phyloP scores from a whole-genome alignment of 2,888 invertebrate genomes.

The Hemistola chrysoprasaria region DNA sequence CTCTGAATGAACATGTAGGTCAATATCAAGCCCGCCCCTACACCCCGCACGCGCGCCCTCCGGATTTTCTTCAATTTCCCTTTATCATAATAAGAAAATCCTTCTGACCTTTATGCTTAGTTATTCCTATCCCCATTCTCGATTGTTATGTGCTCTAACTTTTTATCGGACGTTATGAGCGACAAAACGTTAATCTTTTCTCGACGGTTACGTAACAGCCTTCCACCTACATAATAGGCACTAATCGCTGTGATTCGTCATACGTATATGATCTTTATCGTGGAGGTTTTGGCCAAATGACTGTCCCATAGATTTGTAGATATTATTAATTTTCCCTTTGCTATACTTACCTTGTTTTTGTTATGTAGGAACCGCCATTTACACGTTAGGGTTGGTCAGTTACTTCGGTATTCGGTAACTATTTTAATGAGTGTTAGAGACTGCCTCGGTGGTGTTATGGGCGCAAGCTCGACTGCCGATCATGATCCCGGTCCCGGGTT shows the following conservation, averaged over 20 bases:
- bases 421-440: no score
- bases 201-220: conserved; percentile 22
- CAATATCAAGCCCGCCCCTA: conserved; percentile 73
- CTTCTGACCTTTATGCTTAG: conserved; percentile 39
- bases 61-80: conserved; percentile 58
- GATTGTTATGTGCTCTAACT: conserved; percentile 9
- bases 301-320: no score
- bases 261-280: conserved; percentile 7
- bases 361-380: no score
- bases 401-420: no score
- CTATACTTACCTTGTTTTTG: no score
- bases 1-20: conserved; percentile 82
- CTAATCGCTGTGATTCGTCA: conserved; percentile 12
- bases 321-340: no score
- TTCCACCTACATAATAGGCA: conserved; percentile 10
- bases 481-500: no score
- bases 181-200: conserved; percentile 14
- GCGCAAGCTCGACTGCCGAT: no score
- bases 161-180: conserved; percentile 11
- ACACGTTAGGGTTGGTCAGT: conserved; percentile 19
- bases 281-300: background rate
- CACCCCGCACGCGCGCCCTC: conserved; percentile 48
- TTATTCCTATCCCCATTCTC: conserved; percentile 16
- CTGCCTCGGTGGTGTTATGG: no score
- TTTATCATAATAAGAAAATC: conserved; percentile 58